These are phyloP conservation scores for Drepana falcataria DNA, from an alignment of 2,888 invertebrate genomes.

Conservation along the genomic window DNA sequence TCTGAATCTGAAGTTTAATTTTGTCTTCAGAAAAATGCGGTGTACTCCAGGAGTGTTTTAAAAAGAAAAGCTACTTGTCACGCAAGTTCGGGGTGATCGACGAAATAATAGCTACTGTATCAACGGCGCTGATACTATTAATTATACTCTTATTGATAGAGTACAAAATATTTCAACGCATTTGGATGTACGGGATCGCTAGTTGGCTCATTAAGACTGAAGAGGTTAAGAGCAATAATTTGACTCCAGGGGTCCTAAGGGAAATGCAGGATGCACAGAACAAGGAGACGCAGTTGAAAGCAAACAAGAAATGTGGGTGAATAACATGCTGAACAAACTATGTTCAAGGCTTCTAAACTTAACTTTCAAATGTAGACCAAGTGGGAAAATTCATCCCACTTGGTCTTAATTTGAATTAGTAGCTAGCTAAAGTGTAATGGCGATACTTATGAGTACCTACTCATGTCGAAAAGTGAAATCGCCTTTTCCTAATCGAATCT, in stretches of 20 bases:
- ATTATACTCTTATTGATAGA: constrained; percentile 46
- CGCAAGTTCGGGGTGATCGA: constrained; percentile 33
- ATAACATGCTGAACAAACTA: too few species aligned
- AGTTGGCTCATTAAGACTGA: not conserved
- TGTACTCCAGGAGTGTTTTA: constrained; percentile 53
- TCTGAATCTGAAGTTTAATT: not conserved
- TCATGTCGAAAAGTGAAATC: too few species aligned
- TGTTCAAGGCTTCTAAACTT: too few species aligned
- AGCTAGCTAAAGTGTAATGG: too few species aligned
- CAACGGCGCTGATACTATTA: constrained; percentile 33
- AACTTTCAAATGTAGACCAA: too few species aligned
- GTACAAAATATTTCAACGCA: constrained; percentile 38
- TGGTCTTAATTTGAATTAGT: too few species aligned
- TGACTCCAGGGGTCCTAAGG: constrained; percentile 24
- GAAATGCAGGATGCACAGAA: constrained; percentile 35
- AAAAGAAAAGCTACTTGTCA: constrained; percentile 37
- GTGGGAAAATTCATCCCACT: too few species aligned
- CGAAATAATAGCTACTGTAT: constrained; percentile 41
- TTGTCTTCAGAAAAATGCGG: constrained; percentile 55
- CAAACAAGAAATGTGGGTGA: constrained; percentile 23
- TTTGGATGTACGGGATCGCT: constrained; percentile 20
- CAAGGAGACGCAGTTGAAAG: constrained; percentile 28
- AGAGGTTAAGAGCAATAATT: constrained; percentile 2
- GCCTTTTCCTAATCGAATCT: too few species aligned
- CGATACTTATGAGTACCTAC: too few species aligned